Evolutionary conservation across 1,140 invertebrate species (phyloP).

Genomic region (Trinorchestia longiramus): DNA sequence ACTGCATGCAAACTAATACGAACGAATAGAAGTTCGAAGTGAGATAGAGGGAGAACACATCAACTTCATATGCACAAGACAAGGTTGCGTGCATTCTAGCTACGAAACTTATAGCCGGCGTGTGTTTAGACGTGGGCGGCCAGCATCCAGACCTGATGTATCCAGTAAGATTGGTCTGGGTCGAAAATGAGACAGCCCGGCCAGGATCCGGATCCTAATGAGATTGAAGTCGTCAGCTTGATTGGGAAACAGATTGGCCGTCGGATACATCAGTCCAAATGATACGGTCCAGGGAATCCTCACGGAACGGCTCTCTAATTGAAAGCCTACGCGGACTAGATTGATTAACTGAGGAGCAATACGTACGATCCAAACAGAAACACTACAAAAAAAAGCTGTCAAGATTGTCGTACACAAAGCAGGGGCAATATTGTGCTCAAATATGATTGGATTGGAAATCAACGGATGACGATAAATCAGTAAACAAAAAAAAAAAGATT

Average conservation of each 20-base stretch:
- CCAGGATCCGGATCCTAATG: conserved; percentile 50
- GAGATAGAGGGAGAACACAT: neutral
- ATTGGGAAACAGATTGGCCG: conserved; percentile 47
- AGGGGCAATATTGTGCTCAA: neutral
- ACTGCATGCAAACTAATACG: neutral
- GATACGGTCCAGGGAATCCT: neutral
- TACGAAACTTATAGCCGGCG: neutral
- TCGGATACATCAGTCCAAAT: conserved; percentile 30
- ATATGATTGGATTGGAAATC: neutral
- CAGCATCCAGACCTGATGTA: neutral
- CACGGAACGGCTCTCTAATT: conserved; percentile 20
- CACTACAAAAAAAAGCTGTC: neutral
- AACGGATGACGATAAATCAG: neutral
- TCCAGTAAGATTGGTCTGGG: conserved; percentile 1
- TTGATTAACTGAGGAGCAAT: conserved; percentile 27
- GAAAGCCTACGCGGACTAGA: neutral
- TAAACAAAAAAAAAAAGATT: too few relatives aligned
- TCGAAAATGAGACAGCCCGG: conserved; percentile 18
- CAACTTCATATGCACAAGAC: neutral
- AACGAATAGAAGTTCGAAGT: neutral
- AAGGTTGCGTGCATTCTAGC: neutral
- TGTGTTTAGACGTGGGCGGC: conserved; percentile 3
- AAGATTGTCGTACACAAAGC: neutral
- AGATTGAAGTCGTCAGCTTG: conserved; percentile 47
- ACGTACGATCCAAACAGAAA: neutral